phyloP scores from a whole-genome alignment of 2,888 invertebrate species.

The Crocallis elinguaria region DNA sequence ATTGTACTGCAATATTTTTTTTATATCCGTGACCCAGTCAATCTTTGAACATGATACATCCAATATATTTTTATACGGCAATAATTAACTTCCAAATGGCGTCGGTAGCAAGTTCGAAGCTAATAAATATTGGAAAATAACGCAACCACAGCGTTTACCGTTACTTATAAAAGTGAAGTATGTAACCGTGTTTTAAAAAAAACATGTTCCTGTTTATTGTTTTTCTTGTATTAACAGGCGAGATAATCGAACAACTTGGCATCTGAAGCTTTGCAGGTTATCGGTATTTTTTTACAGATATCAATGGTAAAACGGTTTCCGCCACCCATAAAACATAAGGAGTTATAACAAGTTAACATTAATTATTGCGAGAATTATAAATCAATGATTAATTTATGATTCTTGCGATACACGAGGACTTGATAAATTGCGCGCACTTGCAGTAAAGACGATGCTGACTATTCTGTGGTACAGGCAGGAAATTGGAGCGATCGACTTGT shows the following conservation, averaged over 20 bases:
- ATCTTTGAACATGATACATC: constrained; percentile 18
- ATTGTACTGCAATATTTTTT: constrained; percentile 3
- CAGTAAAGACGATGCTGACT: background rate
- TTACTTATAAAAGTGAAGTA: constrained; percentile 38
- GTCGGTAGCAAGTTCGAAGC: constrained; percentile 29
- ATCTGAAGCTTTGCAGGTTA: constrained; percentile 33
- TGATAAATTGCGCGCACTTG: constrained; percentile 8
- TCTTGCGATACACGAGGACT: constrained; percentile 6
- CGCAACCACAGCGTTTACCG: constrained; percentile 31
- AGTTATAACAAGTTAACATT: constrained; percentile 28
- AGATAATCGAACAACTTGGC: constrained; percentile 33
- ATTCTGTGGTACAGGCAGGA: background rate
- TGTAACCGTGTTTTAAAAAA: constrained; percentile 36
- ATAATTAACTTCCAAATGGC: constrained; percentile 29
- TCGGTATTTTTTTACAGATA: constrained; percentile 30
- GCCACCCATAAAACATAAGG: constrained; percentile 26
- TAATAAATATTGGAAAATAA: constrained; percentile 38
- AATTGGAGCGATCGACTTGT: background rate
- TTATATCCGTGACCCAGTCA: constrained; percentile 24
- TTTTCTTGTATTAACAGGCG: constrained; percentile 38
- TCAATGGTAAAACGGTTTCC: constrained; percentile 30
- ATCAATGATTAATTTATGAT: constrained; percentile 29
- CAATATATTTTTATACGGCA: constrained; percentile 27
- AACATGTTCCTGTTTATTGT: constrained; percentile 44
- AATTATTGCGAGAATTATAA: constrained; percentile 19